phyloP scores from a whole-genome alignment of 2,888 invertebrate species.

The Tyria jacobaeae region DNA sequence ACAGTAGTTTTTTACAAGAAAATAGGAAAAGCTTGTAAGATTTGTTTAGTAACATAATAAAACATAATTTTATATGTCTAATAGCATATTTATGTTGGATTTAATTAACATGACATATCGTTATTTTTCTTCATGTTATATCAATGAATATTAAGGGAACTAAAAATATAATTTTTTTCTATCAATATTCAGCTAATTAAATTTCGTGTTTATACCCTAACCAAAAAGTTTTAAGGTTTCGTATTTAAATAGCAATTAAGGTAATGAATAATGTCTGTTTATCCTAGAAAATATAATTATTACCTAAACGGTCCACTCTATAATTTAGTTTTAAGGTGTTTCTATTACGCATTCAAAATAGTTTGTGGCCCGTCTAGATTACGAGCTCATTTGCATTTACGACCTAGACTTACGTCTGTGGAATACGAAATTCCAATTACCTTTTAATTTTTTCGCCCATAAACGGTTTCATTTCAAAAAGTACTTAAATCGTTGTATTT shows the following conservation, averaged over 20 bases:
- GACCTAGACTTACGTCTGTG: constrained; percentile 40
- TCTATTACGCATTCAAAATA: constrained; percentile 13
- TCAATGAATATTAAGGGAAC: no score
- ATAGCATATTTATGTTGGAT: no score
- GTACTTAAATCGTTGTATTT: constrained; percentile 58
- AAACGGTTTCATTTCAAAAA: constrained; percentile 62
- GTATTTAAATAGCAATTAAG: neutral
- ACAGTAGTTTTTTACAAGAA: no score
- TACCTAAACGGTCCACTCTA: neutral
- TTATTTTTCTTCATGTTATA: no score
- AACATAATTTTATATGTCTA: no score
- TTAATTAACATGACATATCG: no score
- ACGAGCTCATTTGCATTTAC: constrained; percentile 48
- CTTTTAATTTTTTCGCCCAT: constrained; percentile 60
- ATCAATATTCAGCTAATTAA: no score
- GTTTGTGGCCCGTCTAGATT: constrained; percentile 12
- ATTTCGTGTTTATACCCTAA: neutral
- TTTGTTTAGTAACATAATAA: no score
- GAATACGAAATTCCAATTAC: constrained; percentile 56
- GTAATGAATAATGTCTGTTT: neutral
- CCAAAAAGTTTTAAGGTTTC: neutral
- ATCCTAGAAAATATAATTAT: neutral
- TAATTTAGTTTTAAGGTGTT: constrained; percentile 1
- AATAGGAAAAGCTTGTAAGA: no score
- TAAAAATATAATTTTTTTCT: no score